Conservation (phyloP, 2,113 vertebrate species). For the Chiloscyllium plagiosum region DNA sequence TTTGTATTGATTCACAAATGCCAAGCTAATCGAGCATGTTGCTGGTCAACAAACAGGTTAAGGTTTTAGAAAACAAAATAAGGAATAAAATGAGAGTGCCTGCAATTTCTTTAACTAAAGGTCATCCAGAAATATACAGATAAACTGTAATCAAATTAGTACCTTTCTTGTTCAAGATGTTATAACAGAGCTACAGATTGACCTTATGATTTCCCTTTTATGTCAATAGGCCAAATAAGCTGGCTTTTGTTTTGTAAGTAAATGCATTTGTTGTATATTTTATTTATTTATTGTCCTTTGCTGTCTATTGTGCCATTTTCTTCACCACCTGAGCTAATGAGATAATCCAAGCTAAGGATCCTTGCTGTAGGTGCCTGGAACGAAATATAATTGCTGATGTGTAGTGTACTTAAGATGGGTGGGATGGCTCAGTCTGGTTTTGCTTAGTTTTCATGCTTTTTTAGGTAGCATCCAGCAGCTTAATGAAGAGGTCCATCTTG, state of each 20-base stretch:
- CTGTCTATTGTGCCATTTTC: not conserved
- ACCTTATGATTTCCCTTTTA: not conserved
- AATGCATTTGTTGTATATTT: not conserved
- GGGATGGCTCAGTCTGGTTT: not conserved
- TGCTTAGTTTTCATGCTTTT: not conserved
- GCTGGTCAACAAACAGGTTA: constrained; percentile 5
- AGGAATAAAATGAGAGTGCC: constrained; percentile 17
- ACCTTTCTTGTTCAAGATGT: not conserved
- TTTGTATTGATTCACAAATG: constrained; percentile 22
- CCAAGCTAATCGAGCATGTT: not conserved
- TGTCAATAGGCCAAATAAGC: not conserved
- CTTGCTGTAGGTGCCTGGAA: not conserved
- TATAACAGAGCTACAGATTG: not conserved
- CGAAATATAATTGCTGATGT: not conserved
- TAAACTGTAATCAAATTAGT: not conserved
- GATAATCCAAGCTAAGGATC: not conserved
- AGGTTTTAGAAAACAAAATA: not conserved
- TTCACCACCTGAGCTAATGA: not conserved
- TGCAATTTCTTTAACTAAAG: constrained; percentile 24
- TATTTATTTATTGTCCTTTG: not conserved
- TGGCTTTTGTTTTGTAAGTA: not conserved
- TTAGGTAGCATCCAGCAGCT: not conserved
- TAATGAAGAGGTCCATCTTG: not conserved
- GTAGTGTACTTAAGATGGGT: not conserved
- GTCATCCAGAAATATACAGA: not conserved